These are phyloP conservation scores for Melipona bicolor DNA, from an alignment of 2,888 invertebrate species.

Conservation along the genomic window DNA sequence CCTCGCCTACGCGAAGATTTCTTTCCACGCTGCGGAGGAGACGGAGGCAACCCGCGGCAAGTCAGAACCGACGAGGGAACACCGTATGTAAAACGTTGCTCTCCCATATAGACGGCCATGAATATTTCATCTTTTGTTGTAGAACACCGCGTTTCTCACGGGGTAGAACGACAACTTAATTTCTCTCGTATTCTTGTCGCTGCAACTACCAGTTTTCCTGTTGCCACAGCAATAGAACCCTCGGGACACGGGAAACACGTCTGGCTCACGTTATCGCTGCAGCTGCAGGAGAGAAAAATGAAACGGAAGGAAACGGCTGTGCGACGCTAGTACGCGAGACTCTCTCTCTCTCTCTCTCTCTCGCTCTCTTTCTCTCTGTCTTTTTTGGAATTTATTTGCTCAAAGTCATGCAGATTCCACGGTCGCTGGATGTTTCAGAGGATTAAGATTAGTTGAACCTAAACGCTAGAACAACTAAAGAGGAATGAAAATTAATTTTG, in stretches of 20 bases:
- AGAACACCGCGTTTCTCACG: neutral
- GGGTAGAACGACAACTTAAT: conserved; percentile 52
- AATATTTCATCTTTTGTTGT: conserved; percentile 55
- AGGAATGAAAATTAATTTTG: no score
- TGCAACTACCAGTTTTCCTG: conserved; percentile 4
- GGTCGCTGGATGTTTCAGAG: no score
- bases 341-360: no score
- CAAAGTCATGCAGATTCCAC: no score
- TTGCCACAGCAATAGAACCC: conserved; percentile 24
- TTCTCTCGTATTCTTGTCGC: conserved; percentile 39
- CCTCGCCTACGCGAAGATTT: conserved; percentile 1
- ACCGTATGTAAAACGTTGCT: conserved; percentile 37
- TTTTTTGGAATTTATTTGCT: no score
- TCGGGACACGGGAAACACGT: conserved; percentile 18
- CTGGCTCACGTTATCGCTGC: conserved; percentile 8
- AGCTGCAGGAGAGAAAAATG: neutral
- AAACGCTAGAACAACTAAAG: no score
- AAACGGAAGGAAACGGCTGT: neutral
- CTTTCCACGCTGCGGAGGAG: neutral
- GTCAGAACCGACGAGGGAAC: neutral
- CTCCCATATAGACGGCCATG: conserved; percentile 45
- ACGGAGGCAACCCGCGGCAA: conserved; percentile 4
- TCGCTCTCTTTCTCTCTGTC: no score
- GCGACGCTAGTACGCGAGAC: no score
- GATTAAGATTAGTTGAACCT: no score